Percentiles rank a stretch among this genome's conserved stretches.
phyloP scores from a whole-genome alignment of 2,797 vertebrate genomes.

The Yasuhikotakia modesta region DNA sequence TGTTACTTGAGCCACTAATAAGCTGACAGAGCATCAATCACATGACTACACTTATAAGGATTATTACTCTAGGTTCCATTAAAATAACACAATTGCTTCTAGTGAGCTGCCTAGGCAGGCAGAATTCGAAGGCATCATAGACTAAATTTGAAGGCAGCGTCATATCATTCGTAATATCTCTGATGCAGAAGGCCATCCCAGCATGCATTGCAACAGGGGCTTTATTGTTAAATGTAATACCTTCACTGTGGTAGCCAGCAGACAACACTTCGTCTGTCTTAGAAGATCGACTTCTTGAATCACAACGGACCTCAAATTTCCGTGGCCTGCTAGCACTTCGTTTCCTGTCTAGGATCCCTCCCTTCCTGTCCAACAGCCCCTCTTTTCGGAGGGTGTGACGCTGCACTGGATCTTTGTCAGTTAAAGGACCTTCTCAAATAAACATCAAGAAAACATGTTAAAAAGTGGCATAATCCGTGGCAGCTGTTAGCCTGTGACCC shows the following conservation, averaged over 20 bases:
- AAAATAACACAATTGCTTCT: constrained; percentile 14
- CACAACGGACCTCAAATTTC: constrained; percentile 61
- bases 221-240: constrained; percentile 72
- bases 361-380: constrained; percentile 79
- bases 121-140: not conserved
- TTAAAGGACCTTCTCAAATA: constrained; percentile 78
- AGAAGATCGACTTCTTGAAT: constrained; percentile 59
- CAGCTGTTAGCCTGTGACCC: not conserved
- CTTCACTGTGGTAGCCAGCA: constrained; percentile 96
- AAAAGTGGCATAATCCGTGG: not conserved
- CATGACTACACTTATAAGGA: not conserved
- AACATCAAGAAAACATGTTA: constrained; percentile 1
- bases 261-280: constrained; percentile 85
- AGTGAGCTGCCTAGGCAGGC: not conserved
- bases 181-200: not conserved
- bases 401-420: constrained; percentile 85
- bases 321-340: constrained; percentile 83
- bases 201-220: not conserved
- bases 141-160: not conserved
- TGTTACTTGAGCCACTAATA: constrained; percentile 9
- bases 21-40: constrained; percentile 19
- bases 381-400: constrained; percentile 82
- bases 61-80: constrained; percentile 1
- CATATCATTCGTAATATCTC: not conserved
- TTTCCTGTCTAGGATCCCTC: constrained; percentile 84